Evolutionary conservation across 1,140 invertebrate species (phyloP).

Genomic region (Nomia melanderi): DNA sequence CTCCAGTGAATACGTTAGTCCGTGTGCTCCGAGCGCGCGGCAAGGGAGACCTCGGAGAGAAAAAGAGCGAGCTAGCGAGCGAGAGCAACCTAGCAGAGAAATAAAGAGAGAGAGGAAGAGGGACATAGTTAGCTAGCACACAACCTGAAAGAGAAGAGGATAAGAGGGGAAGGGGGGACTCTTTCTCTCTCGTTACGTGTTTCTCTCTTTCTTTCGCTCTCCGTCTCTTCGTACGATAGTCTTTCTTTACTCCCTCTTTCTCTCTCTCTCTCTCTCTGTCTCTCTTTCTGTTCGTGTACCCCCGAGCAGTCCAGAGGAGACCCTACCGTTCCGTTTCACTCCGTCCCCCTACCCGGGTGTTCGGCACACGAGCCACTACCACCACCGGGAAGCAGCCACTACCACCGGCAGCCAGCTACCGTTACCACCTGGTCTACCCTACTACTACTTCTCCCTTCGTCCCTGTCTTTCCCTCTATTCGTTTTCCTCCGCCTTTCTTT

Average conservation of each 20-base stretch:
- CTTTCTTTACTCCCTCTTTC: no score
- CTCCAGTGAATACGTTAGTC: slow-evolving; percentile 63
- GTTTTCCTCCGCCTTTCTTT: background rate
- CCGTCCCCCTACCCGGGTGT: slow-evolving; percentile 40
- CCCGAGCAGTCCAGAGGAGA: slow-evolving; percentile 34
- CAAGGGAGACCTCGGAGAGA: no score
- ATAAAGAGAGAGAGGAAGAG: slow-evolving; percentile 25
- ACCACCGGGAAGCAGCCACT: slow-evolving; percentile 34
- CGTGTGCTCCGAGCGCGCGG: slow-evolving; percentile 38
- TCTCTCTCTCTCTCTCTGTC: no score
- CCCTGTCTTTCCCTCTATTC: no score
- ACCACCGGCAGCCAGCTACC: slow-evolving; percentile 42
- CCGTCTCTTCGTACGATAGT: background rate
- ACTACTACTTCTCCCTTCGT: slow-evolving; percentile 8
- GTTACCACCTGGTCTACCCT: slow-evolving; percentile 58
- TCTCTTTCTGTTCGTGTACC: slow-evolving; percentile 25
- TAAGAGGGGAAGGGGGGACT: background rate
- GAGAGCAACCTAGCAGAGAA: no score
- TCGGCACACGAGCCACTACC: slow-evolving; percentile 32
- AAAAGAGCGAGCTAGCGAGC: slow-evolving; percentile 21
- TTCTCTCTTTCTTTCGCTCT: slow-evolving; percentile 22
- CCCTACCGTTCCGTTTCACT: slow-evolving; percentile 56
- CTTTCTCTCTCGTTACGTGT: slow-evolving; percentile 25
- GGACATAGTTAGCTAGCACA: no score
- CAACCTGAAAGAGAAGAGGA: no score